These are phyloP conservation scores for Eumaeus atala DNA, from an alignment of 1,140 invertebrate genomes.

Conservation along the genomic window DNA sequence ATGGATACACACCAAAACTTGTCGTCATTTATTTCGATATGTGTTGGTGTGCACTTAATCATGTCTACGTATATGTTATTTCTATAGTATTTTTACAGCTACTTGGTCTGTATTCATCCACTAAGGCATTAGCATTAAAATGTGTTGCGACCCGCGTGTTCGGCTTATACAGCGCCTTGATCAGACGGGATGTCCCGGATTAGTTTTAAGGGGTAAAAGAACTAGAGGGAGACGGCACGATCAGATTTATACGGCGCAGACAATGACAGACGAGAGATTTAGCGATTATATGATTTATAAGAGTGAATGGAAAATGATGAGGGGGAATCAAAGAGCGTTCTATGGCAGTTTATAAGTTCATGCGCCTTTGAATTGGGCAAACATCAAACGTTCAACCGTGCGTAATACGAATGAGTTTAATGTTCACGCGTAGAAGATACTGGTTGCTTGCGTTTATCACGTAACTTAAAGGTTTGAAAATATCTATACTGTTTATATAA, in stretches of 20 bases:
- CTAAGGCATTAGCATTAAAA: slow-evolving; percentile 19
- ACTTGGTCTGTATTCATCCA: too few species aligned
- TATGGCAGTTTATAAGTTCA: slow-evolving; percentile 38
- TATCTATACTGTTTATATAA: too few species aligned
- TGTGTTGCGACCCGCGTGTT: slow-evolving; percentile 33
- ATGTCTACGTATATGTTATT: too few species aligned
- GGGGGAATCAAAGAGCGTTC: slow-evolving; percentile 53
- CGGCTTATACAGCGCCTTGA: slow-evolving; percentile 51
- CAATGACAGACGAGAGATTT: slow-evolving; percentile 66
- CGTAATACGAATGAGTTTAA: too few species aligned
- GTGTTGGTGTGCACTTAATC: too few species aligned
- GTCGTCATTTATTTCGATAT: too few species aligned
- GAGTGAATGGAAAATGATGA: slow-evolving; percentile 74
- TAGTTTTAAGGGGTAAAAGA: slow-evolving; percentile 72
- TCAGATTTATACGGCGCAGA: slow-evolving; percentile 41
- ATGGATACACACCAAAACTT: too few species aligned
- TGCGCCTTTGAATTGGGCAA: slow-evolving; percentile 36
- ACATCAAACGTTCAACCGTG: neutral
- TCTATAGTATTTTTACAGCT: too few species aligned
- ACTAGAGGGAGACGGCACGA: slow-evolving; percentile 47
- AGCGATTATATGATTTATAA: slow-evolving; percentile 74
- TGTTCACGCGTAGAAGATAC: too few species aligned
- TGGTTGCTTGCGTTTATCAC: too few species aligned
- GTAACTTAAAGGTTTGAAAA: too few species aligned
- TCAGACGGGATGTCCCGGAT: slow-evolving; percentile 66